Evolutionary conservation across 2,888 invertebrate species (phyloP).

Genomic region (Aradus depressus): DNA sequence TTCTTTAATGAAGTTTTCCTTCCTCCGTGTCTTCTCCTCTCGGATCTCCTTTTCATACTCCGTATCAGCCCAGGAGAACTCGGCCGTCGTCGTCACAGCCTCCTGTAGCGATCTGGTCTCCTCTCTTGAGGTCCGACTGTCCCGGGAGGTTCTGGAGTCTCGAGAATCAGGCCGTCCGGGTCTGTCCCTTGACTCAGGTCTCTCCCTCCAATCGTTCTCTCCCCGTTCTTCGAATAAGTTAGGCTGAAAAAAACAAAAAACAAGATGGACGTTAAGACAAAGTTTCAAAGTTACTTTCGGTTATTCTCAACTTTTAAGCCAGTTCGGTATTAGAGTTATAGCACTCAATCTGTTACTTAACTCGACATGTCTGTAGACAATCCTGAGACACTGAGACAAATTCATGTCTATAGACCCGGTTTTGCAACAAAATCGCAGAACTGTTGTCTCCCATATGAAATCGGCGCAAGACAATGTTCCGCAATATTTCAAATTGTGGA

Average conservation of each 20-base stretch:
- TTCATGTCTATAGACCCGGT: no score
- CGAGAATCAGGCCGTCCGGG: slow-evolving; percentile 48
- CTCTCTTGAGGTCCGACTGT: slow-evolving; percentile 41
- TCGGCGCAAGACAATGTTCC: no score
- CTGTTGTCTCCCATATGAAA: no score
- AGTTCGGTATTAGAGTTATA: no score
- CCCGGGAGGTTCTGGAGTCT: slow-evolving; percentile 45
- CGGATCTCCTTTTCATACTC: slow-evolving; percentile 31
- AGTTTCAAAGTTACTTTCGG: no score
- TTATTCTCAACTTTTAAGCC: no score
- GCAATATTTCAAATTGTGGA: no score
- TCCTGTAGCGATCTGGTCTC: slow-evolving; percentile 33
- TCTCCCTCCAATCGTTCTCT: slow-evolving; percentile 37
- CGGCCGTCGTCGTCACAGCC: slow-evolving; percentile 3
- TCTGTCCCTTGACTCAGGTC: slow-evolving; percentile 49
- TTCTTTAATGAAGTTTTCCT: slow-evolving; percentile 17
- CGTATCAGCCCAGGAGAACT: slow-evolving; percentile 16
- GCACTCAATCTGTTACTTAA: no score
- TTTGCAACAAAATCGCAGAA: no score
- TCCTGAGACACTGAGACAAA: no score
- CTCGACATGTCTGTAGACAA: no score
- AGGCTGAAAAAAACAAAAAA: background rate
- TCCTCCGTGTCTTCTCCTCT: slow-evolving; percentile 30
- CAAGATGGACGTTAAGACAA: no score
- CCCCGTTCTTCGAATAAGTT: slow-evolving; percentile 10